Base-by-base conservation (phyloP, 2,113 vertebrate genomes). In the Corythaeola cristata region DNA sequence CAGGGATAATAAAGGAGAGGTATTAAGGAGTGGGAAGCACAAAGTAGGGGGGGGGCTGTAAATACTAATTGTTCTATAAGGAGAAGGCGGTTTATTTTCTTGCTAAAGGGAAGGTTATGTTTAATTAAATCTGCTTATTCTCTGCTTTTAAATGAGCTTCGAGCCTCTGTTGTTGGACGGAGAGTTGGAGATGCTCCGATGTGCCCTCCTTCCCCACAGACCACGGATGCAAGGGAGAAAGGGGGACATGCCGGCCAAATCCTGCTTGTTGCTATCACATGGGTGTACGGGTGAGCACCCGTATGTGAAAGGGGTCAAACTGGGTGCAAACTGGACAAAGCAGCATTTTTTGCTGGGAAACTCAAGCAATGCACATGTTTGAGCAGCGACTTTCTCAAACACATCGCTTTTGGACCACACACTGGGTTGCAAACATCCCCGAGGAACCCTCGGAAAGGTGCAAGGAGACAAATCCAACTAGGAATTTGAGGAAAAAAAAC, bases 91-190 rank as follows among this genome's bases (percentile, higher is more conserved):
- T 89, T 87, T 75, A 10, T 93, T 97, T 91, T 90, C 85, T 83
- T 44, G 92, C 91, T 76, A 52, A 85, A 93, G 88, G 96, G 94
- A 92, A 97, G 89, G 94, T 97, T 86, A 55, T 47, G 55, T 98
- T 97, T 97, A 98, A 98, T 98, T 97, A 97, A 97, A 97, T 97
- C 81, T 35, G 94, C 88, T 85, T 75, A 30, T 85, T 96, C 80
- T 76, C 44, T 4, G 39, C 66, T 87, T 94, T 85, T 63, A 74
- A 97, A 97, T 35, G 96, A 97, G 96, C 83, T 53, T n/a, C 0
- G 11, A 53, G 89, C 21, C 63, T 60, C 49, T 2, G 5, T 15
- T 52, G 15, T 30, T 2, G 33, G 30, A 64, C 4, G 5, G 55
- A 44, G 41, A 44, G 19, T 55, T 33, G 49, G n/a, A 50, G 60